Conservation (phyloP, 2,888 invertebrate genomes). For the Caenorhabditis angaria region DNA sequence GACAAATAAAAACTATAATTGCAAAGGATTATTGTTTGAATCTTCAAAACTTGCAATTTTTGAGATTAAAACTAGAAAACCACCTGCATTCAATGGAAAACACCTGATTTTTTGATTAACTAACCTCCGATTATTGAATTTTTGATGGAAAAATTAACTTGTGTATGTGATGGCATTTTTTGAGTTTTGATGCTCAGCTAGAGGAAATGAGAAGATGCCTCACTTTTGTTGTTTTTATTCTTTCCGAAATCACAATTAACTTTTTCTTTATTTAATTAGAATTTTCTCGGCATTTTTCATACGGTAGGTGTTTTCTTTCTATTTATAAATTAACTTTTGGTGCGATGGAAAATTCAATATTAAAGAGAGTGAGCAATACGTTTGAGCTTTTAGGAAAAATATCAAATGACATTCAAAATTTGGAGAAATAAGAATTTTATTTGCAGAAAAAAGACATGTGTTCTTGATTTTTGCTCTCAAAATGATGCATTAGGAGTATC, state of each 20-base stretch:
- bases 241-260: neutral
- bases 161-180: neutral
- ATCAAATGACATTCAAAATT: neutral
- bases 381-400: neutral
- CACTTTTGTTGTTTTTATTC: neutral
- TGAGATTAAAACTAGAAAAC: neutral
- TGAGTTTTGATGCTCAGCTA: constrained; percentile 7
- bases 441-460: neutral
- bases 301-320: no score
- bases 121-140: constrained; percentile 23
- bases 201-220: neutral
- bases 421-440: neutral
- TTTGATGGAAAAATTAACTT: constrained; percentile 14
- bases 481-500: no score
- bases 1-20: neutral
- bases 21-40: neutral
- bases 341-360: neutral
- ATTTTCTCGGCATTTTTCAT: neutral
- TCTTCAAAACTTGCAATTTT: neutral
- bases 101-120: constrained; percentile 22
- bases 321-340: neutral
- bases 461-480: neutral
- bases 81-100: constrained; percentile 13
- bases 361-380: neutral
- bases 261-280: neutral